Base-by-base conservation (phyloP, 92 coral and sea anemone genomes). In the Porites divaricata region DNA sequence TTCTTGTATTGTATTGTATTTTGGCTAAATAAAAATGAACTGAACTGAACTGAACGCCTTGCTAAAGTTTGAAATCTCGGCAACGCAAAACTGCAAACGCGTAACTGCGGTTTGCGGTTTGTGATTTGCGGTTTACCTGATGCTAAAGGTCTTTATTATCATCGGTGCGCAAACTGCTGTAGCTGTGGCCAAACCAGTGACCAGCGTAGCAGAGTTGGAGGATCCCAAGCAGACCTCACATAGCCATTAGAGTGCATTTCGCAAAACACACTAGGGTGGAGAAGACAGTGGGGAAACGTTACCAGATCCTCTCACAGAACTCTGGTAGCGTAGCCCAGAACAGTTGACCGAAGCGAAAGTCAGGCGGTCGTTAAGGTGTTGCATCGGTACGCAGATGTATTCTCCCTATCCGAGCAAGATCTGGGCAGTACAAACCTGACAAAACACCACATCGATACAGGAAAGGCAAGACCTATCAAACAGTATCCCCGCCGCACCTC, bases 281-380 rank as follows among this genome's bases (percentile, higher is more conserved):
- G 85, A 79, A 21, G 1, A 35, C 11, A 17, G 26, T 61, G 79
- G 16, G 35, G 69, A 56, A 17, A 28, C 12, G 24, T 68, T 71
- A 72, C 86, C 86, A n/a, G 86, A 70, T 65, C 86, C 86, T 75
- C 72, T 86, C 56, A 66, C 51, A 23, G 90, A 69, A 49, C 90
- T 79, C 22, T 86, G 81, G 86, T 25, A 80, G 66, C 80, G 56
- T 23, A 86, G 90, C 72, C 7, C 73, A 28, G 83, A 59, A 24
- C 53, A 81, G 75, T 69, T 87, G 74, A 57, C 76, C 53, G 51
- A 66, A 19, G 83, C 67, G 79, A 88, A 59, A 15, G 83, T n/a
- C 19, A 58, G 75, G 67, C 54, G 76, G 78, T 81, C 53, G 61
- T 53, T 3, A 83, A 62, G 2, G 54, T 81, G 73, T 51, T 88